phyloP scores from a whole-genome alignment of 2,113 vertebrate species.

The Myodes glareolus region DNA sequence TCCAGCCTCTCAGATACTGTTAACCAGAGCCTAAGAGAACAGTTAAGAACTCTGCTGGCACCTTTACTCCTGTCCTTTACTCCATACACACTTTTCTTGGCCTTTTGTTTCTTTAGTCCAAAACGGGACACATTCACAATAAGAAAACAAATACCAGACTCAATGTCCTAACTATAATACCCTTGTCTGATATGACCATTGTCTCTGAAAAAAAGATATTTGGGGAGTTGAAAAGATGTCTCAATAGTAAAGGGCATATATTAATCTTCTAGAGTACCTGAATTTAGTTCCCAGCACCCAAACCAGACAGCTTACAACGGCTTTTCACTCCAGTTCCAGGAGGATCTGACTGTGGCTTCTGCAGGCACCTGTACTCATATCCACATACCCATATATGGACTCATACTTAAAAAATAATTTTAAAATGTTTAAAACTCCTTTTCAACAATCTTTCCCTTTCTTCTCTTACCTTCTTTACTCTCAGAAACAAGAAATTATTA shows the following conservation, averaged over 20 bases:
- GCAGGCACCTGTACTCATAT: background rate
- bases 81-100: background rate
- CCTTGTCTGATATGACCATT: background rate
- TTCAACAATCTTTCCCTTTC: background rate
- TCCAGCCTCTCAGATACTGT: background rate
- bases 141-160: background rate
- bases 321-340: background rate
- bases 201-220: background rate
- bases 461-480: background rate
- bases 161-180: conserved; percentile 7
- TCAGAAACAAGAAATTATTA: background rate
- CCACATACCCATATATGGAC: background rate
- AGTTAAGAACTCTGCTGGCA: background rate
- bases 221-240: background rate
- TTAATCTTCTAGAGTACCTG: background rate
- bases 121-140: background rate
- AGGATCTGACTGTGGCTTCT: background rate
- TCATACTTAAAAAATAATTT: background rate
- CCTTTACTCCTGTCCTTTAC: background rate
- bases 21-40: background rate
- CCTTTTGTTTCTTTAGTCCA: conserved; percentile 7
- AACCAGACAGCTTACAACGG: background rate
- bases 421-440: background rate
- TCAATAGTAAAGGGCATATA: background rate
- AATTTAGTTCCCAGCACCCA: background rate